Percentiles rank a stretch among this genome's conserved stretches.
phyloP scores from a whole-genome alignment of 2,888 invertebrate species.

The Cephus nigrinus region DNA sequence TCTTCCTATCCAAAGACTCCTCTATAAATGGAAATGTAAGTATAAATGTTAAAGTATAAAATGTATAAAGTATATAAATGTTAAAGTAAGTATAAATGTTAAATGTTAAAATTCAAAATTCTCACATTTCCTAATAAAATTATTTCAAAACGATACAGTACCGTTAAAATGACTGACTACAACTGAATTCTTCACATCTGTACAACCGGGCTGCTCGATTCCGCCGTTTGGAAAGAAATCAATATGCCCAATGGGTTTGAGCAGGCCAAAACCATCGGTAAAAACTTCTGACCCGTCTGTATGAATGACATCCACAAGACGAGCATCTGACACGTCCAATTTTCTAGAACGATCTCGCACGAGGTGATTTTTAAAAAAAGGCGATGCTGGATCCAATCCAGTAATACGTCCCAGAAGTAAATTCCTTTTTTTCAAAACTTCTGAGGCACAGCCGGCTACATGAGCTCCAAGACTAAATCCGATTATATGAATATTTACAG shows the following conservation, averaged over 20 bases:
- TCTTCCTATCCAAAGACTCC: constrained; percentile 65
- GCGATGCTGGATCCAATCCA: constrained; percentile 72
- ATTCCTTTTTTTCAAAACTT: constrained; percentile 66
- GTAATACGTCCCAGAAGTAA: constrained; percentile 71
- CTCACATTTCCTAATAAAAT: background rate
- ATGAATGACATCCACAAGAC: constrained; percentile 77
- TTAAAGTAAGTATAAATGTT: too few relatives aligned
- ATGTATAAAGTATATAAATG: too few relatives aligned
- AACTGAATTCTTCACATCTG: constrained; percentile 70
- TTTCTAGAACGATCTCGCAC: constrained; percentile 70
- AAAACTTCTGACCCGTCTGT: constrained; percentile 73
- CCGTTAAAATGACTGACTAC: constrained; percentile 70
- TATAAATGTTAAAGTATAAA: too few relatives aligned
- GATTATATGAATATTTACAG: constrained; percentile 68
- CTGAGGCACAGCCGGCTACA: constrained; percentile 72
- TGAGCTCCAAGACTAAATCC: constrained; percentile 75
- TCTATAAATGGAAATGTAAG: constrained; percentile 53
- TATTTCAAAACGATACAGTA: constrained; percentile 33
- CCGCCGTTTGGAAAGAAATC: constrained; percentile 75
- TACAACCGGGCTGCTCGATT: constrained; percentile 72
- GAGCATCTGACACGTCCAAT: constrained; percentile 73
- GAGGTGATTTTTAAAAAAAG: constrained; percentile 71
- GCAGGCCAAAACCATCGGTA: constrained; percentile 72
- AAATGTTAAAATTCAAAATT: background rate
- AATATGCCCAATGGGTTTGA: constrained; percentile 72